Percentiles rank a stretch among this genome's conserved stretches.
These are phyloP conservation scores for Penelope pileata DNA, from an alignment of 2,113 vertebrate genomes.

Conservation along the genomic window DNA sequence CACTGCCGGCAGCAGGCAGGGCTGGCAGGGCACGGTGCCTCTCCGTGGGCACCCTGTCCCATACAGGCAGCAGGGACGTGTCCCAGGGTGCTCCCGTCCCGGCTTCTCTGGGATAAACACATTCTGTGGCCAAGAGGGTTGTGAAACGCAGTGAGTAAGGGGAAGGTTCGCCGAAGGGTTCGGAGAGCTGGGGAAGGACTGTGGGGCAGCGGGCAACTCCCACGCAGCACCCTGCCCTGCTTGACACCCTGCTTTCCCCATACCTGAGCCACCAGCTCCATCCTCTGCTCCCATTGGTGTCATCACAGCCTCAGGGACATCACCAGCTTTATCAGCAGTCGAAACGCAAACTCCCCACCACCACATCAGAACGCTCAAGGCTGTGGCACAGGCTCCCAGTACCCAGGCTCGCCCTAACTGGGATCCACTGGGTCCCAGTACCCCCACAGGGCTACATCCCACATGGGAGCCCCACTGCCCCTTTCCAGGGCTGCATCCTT, in stretches of 20 bases:
- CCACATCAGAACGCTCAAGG: not conserved
- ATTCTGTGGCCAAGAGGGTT: not conserved
- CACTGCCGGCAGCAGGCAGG: too few relatives aligned
- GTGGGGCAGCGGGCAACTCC: not conserved
- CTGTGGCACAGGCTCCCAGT: rapidly evolving
- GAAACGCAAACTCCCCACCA: not conserved
- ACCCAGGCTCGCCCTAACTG: rapidly evolving
- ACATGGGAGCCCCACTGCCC: rapidly evolving
- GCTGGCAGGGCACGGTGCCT: not conserved
- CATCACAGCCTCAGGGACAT: not conserved
- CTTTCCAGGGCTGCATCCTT: rapidly evolving
- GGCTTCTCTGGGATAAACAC: not conserved
- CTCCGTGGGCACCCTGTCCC: not conserved
- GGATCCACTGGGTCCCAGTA: not conserved
- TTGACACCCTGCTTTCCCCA: not conserved
- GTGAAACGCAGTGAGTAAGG: not conserved
- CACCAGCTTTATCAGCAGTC: not conserved
- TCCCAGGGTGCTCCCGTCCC: not conserved
- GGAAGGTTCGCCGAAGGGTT: not conserved
- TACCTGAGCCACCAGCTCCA: not conserved
- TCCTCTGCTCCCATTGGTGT: not conserved
- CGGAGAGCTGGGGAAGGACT: rapidly evolving
- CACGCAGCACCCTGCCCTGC: not conserved
- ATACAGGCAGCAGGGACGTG: rapidly evolving
- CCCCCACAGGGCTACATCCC: not conserved